phyloP scores from a whole-genome alignment of 2,113 vertebrate genomes.

The Mustela lutreola region DNA sequence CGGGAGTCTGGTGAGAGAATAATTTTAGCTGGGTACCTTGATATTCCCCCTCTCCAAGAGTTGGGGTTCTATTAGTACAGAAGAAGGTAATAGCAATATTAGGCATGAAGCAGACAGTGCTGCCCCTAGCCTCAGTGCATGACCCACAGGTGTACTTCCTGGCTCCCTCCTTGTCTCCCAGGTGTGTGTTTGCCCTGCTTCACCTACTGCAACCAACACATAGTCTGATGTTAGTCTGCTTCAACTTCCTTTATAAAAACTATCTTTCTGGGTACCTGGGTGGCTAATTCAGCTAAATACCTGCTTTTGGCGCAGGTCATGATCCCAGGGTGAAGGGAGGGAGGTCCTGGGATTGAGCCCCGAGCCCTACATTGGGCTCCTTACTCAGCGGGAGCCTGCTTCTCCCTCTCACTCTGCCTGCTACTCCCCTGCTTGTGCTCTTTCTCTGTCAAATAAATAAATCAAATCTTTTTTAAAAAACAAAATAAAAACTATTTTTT shows the following conservation, averaged over 20 bases:
- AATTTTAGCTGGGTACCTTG: neutral
- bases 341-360: neutral
- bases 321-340: neutral
- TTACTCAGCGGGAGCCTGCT: neutral
- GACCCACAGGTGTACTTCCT: neutral
- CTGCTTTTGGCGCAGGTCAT: neutral
- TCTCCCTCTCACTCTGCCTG: neutral
- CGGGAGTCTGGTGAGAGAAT: neutral
- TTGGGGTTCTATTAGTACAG: neutral
- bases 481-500: neutral
- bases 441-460: too few species aligned
- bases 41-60: neutral
- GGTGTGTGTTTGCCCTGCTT: neutral
- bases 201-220: neutral
- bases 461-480: neutral
- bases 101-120: neutral
- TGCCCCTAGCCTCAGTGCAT: neutral
- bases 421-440: too few species aligned
- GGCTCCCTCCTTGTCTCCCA: neutral
- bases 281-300: neutral
- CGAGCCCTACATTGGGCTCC: neutral
- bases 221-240: neutral
- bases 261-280: neutral
- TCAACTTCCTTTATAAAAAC: neutral
- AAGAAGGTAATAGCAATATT: neutral